A percentile compares a stretch with the other conserved stretches of the same genome.
These are phyloP conservation scores for Caenorhabditis sp. DNA, from an alignment of 2,888 invertebrate species.

Conservation along the genomic window DNA sequence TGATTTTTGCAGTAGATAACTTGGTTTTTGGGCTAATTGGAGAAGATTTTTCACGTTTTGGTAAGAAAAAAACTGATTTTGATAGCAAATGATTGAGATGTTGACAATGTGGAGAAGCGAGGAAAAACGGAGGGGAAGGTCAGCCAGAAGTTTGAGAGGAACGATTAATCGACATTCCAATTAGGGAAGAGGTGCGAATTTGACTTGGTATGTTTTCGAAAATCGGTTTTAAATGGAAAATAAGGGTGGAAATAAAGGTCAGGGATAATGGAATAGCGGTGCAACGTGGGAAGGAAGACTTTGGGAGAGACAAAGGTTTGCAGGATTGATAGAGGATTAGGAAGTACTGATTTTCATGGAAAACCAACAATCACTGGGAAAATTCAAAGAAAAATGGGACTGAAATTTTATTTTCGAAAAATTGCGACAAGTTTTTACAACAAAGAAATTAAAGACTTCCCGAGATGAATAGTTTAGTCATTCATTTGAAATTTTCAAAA, in stretches of 20 bases:
- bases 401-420: no score
- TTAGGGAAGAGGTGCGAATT: constrained; percentile 37
- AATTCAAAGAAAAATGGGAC: no score
- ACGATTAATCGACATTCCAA: constrained; percentile 21
- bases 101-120: not conserved
- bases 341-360: no score
- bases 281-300: constrained; percentile 16
- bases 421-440: no score
- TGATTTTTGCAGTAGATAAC: constrained; percentile 44
- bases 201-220: constrained; percentile 14
- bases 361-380: no score
- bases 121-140: constrained; percentile 17
- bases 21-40: constrained; percentile 16
- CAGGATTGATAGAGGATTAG: no score
- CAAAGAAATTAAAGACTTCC: no score
- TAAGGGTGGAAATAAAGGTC: constrained; percentile 1
- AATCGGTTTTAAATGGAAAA: constrained; percentile 9
- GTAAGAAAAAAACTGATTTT: constrained; percentile 40
- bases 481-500: no score
- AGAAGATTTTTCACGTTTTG: constrained; percentile 7
- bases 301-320: no score
- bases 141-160: constrained; percentile 8
- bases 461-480: no score
- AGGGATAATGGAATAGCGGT: constrained; percentile 22
- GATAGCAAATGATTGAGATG: constrained; percentile 12